Percentiles rank a stretch among this genome's conserved stretches.
phyloP scores from a whole-genome alignment of 2,113 vertebrate species.

The Clarias macrocephalus region DNA sequence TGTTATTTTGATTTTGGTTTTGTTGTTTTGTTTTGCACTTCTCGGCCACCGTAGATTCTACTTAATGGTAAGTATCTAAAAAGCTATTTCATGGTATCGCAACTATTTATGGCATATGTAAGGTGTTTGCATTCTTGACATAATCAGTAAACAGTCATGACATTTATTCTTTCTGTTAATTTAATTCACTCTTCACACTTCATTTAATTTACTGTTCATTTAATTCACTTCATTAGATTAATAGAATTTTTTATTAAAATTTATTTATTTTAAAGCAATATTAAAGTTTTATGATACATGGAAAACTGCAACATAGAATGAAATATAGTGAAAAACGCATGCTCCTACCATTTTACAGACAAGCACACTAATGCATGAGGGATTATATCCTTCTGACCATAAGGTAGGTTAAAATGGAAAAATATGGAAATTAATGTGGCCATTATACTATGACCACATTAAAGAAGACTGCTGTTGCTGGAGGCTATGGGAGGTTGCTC shows the following conservation, averaged over 20 bases:
- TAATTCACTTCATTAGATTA: background rate
- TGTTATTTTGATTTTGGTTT: no score
- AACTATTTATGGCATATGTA: background rate
- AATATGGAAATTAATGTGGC: conserved; percentile 48
- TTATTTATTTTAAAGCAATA: background rate
- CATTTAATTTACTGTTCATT: background rate
- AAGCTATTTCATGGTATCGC: background rate
- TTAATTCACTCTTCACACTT: background rate
- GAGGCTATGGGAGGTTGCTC: conserved; percentile 28
- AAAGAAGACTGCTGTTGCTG: conserved; percentile 23
- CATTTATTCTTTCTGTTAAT: conserved; percentile 12
- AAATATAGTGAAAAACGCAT: background rate
- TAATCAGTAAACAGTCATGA: background rate
- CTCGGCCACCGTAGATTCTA: no score
- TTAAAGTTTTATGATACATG: background rate
- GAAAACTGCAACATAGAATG: background rate
- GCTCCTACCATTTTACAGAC: background rate
- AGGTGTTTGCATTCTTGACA: background rate
- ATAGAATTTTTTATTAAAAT: background rate
- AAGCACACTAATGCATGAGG: background rate
- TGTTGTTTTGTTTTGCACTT: no score
- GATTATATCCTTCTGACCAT: conserved; percentile 17
- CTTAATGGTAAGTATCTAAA: conserved; percentile 12
- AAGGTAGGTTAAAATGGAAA: conserved; percentile 37
- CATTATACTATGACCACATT: conserved; percentile 34